A percentile compares a stretch with the other conserved stretches of the same genome.
These are phyloP conservation scores for Metacarcinus magister DNA, from an alignment of 2,888 invertebrate genomes.

Conservation along the genomic window DNA sequence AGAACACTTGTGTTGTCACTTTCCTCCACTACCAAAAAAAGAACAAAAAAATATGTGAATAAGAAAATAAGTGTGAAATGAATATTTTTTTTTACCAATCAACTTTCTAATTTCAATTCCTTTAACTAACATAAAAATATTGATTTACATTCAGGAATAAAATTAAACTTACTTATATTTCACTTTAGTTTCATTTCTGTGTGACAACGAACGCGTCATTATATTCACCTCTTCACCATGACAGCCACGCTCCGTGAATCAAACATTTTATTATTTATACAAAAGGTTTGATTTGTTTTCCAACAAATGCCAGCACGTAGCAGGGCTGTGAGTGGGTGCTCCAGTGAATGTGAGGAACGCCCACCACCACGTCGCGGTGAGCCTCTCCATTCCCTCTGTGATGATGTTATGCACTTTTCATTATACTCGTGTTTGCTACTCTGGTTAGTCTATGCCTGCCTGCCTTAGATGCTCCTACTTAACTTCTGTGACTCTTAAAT, in stretches of 20 bases:
- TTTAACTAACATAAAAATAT: not conserved
- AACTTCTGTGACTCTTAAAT: not conserved
- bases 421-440: not conserved
- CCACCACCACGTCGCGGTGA: conserved; percentile 1
- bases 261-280: not conserved
- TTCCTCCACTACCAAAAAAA: not conserved
- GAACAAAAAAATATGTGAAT: not conserved
- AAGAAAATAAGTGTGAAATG: not conserved
- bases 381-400: not conserved
- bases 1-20: not conserved
- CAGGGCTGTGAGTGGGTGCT: not conserved
- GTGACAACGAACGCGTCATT: not conserved
- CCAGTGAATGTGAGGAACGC: not conserved
- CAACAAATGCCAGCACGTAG: conserved; percentile 15
- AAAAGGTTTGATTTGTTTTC: not conserved
- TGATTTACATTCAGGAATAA: not conserved
- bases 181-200: not conserved
- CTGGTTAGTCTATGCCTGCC: not conserved
- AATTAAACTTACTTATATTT: not conserved
- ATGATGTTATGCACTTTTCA: not conserved
- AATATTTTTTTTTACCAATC: not conserved
- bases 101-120: not conserved
- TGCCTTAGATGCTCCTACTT: not conserved
- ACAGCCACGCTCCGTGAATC: not conserved
- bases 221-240: not conserved